Evolutionary conservation across 1,140 invertebrate species (phyloP).

Genomic region (Nephotettix cincticeps): DNA sequence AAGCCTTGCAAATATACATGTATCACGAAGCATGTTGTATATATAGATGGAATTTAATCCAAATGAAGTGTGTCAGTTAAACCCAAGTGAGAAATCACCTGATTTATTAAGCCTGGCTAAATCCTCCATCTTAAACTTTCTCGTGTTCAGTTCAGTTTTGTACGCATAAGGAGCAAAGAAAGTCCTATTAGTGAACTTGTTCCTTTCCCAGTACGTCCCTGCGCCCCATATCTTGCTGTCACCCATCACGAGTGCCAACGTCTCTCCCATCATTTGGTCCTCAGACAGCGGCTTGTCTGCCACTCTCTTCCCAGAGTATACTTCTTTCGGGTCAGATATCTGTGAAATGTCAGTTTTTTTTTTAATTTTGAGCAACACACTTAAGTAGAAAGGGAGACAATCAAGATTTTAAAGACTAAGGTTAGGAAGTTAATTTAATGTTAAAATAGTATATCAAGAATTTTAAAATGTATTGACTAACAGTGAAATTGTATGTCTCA

Average conservation of each 20-base stretch:
- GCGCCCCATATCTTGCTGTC: conserved; percentile 90
- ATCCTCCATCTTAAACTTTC: conserved; percentile 87
- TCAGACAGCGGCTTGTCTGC: conserved; percentile 85
- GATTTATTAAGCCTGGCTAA: conserved; percentile 76
- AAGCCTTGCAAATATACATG: neutral
- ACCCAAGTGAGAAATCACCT: conserved; percentile 50
- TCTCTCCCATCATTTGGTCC: conserved; percentile 94
- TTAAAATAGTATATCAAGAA: too few relatives aligned
- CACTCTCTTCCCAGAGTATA: conserved; percentile 88
- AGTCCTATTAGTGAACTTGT: conserved; percentile 92
- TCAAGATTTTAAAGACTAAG: too few relatives aligned
- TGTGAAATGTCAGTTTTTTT: too few relatives aligned
- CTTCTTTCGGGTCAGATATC: conserved; percentile 89
- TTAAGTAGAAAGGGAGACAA: too few relatives aligned
- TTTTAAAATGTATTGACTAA: too few relatives aligned
- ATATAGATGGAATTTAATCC: too few relatives aligned
- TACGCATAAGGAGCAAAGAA: conserved; percentile 94
- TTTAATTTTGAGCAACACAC: too few relatives aligned
- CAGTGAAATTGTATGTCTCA: too few relatives aligned
- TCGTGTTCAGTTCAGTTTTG: conserved; percentile 76
- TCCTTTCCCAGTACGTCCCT: conserved; percentile 92
- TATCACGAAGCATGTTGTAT: neutral
- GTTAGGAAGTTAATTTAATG: too few relatives aligned
- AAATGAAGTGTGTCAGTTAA: neutral
- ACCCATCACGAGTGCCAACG: conserved; percentile 84